Percentiles rank a stretch among this genome's conserved stretches.
Evolutionary conservation across 1,140 invertebrate species (phyloP).

Genomic region (Globodera rostochiensis): DNA sequence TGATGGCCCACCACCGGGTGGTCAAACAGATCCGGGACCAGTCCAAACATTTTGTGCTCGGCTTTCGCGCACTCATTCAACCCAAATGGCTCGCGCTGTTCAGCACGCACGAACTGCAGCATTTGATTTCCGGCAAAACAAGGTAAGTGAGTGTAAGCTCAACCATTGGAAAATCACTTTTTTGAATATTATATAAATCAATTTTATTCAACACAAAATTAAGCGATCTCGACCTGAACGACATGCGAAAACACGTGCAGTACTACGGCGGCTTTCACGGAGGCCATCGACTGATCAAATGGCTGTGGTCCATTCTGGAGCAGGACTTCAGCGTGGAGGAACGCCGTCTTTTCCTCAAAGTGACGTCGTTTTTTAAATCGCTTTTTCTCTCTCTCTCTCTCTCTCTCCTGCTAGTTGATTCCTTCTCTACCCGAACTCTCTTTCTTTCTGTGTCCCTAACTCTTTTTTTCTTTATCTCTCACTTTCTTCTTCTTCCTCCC

Average conservation of each 20-base stretch:
- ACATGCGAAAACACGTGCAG: conserved; percentile 57
- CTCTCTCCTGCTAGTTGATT: not conserved
- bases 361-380: conserved; percentile 43
- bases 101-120: conserved; percentile 86
- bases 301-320: conserved; percentile 97
- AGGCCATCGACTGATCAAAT: conserved; percentile 92
- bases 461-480: not conserved
- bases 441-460: not conserved
- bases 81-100: conserved; percentile 92
- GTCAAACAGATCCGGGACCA: conserved; percentile 94
- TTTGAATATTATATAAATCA: not conserved
- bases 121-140: conserved; percentile 69
- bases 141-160: conserved; percentile 39
- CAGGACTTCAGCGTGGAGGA: conserved; percentile 91
- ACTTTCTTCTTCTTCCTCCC: not conserved
- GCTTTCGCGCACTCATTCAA: conserved; percentile 92
- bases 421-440: no score
- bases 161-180: not conserved
- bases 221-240: conserved; percentile 59
- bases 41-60: conserved; percentile 89
- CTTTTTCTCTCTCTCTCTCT: not conserved
- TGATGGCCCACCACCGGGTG: conserved; percentile 98
- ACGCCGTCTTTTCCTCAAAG: conserved; percentile 86
- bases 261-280: conserved; percentile 99
- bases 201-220: conserved; percentile 26